A percentile compares a stretch with the other conserved stretches of the same genome.
These are phyloP conservation scores for Antechinus stuartii DNA, from an alignment of 2,113 vertebrate species.

Conservation along the genomic window DNA sequence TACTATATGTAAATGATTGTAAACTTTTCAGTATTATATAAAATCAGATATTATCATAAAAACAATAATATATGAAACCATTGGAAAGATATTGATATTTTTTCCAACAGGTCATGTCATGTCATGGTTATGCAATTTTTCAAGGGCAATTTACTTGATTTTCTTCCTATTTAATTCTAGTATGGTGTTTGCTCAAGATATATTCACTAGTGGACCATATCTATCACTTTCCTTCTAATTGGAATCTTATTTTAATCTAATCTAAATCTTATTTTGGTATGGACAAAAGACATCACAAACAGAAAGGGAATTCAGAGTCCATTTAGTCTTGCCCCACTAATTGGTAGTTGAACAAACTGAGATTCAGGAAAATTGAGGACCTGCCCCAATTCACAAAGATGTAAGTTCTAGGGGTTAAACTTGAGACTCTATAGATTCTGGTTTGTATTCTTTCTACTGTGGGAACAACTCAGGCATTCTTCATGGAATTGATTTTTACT, in stretches of 20 bases:
- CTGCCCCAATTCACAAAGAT: neutral
- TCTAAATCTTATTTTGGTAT: neutral
- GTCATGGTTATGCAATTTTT: neutral
- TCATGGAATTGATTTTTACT: neutral
- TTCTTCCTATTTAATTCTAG: neutral
- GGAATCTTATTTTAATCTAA: too few species aligned
- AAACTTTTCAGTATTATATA: neutral
- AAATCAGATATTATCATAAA: neutral
- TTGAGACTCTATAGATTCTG: neutral
- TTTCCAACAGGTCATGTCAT: neutral
- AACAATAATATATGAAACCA: neutral
- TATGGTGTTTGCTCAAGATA: neutral
- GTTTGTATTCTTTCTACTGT: neutral
- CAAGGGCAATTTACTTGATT: neutral
- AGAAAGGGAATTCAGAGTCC: neutral
- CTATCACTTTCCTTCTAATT: neutral
- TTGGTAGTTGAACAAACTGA: neutral
- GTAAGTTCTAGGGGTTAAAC: neutral
- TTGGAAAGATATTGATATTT: neutral
- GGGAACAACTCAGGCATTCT: neutral
- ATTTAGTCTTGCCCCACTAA: neutral
- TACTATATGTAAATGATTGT: neutral
- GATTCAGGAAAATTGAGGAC: neutral
- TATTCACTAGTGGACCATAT: neutral
- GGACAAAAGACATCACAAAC: neutral